phyloP scores from a whole-genome alignment of 2,113 vertebrate species.

The Piprites chloris region DNA sequence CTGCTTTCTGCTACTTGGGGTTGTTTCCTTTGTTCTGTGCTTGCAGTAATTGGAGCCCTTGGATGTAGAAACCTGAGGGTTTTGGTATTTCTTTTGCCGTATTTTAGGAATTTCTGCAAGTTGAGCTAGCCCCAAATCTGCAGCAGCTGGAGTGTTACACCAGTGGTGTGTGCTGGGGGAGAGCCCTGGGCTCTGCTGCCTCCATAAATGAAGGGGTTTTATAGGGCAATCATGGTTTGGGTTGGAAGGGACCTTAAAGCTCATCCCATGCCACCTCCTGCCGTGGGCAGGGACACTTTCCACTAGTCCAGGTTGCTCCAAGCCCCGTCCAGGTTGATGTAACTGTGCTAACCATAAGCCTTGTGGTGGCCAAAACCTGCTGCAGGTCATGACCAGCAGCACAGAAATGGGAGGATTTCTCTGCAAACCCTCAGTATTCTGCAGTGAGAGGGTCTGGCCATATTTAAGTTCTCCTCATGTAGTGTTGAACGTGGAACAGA shows the following conservation, averaged over 20 bases:
- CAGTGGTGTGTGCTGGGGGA: no score
- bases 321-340: accelerated
- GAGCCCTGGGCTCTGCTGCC: neutral
- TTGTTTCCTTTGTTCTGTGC: neutral
- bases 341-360: neutral
- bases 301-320: neutral
- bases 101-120: neutral
- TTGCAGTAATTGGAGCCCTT: neutral
- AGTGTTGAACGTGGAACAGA: accelerated
- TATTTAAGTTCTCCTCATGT: accelerated
- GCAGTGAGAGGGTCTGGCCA: neutral
- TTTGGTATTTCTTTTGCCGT: neutral
- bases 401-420: accelerated
- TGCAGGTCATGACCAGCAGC: neutral
- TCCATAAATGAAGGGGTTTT: neutral
- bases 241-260: neutral
- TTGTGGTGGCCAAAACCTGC: neutral
- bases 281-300: neutral
- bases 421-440: neutral
- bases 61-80: neutral
- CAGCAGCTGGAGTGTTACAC: neutral
- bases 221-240: neutral
- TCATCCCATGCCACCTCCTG: neutral
- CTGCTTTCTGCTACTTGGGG: neutral
- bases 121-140: neutral